These are phyloP conservation scores for Gambusia holbrooki DNA, from an alignment of 2,113 vertebrate species.

Conservation along the genomic window DNA sequence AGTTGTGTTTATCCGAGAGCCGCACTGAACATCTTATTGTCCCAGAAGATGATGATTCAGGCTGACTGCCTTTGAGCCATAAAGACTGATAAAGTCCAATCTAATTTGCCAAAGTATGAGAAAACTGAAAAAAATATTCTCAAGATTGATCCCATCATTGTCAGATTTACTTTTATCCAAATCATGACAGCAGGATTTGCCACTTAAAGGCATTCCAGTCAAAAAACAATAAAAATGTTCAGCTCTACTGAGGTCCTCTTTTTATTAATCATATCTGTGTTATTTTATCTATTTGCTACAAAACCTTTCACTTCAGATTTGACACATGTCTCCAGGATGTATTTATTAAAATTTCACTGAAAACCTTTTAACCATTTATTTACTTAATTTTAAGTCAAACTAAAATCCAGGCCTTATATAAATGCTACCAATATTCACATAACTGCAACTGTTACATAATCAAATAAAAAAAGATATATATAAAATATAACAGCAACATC, in stretches of 20 bases:
- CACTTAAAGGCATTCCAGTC: neutral
- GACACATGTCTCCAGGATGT: too few relatives aligned
- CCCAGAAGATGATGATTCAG: conserved; percentile 27
- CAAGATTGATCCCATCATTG: neutral
- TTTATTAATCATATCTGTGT: neutral
- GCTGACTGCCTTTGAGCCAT: conserved; percentile 3
- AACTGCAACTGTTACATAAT: neutral
- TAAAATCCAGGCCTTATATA: neutral
- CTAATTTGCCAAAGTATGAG: neutral
- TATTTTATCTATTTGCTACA: too few relatives aligned
- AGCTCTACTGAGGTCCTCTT: neutral
- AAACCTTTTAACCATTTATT: neutral
- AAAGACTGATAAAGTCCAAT: conserved; percentile 3
- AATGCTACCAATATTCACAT: neutral
- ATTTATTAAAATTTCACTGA: neutral
- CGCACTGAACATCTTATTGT: conserved; percentile 23
- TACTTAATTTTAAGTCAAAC: neutral
- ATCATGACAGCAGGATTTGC: neutral
- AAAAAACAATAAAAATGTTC: neutral
- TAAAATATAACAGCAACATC: neutral
- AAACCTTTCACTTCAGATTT: too few relatives aligned
- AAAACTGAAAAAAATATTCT: conserved; percentile 9
- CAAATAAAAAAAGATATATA: neutral
- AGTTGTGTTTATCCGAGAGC: conserved; percentile 27
- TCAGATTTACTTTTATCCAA: neutral